A percentile compares a stretch with the other conserved stretches of the same genome.
phyloP scores from a whole-genome alignment of 2,888 invertebrate genomes.

The Stenurella melanura region DNA sequence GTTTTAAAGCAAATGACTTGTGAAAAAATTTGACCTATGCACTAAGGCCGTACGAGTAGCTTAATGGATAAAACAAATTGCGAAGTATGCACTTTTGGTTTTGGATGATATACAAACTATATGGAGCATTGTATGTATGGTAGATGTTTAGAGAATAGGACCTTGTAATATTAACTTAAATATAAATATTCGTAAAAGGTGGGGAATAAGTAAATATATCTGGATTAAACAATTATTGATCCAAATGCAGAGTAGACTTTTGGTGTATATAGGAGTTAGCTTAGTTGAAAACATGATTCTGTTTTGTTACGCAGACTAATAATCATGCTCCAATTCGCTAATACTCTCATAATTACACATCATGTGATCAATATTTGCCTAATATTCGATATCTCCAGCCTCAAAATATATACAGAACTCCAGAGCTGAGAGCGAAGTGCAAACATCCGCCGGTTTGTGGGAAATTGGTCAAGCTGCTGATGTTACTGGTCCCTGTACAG shows the following conservation, averaged over 20 bases:
- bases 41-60: no score
- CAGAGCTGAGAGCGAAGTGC: neutral
- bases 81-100: no score
- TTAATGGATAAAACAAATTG: no score
- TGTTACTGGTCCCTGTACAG: neutral
- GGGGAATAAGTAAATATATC: neutral
- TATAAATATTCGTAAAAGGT: neutral
- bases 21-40: no score
- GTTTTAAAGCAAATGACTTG: no score
- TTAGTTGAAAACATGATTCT: conserved; percentile 11
- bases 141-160: no score
- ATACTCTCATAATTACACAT: conserved; percentile 12
- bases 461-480: neutral
- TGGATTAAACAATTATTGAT: conserved; percentile 6
- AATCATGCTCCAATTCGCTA: conserved; percentile 21
- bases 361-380: conserved; percentile 23
- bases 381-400: conserved; percentile 22
- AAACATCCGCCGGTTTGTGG: neutral
- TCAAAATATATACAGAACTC: neutral
- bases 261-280: neutral
- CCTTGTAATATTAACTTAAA: neutral
- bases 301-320: conserved; percentile 24
- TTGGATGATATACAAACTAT: no score
- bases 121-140: no score
- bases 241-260: neutral